Conservation (phyloP, 2,113 vertebrate species). For the Callithrix jacchus region DNA sequence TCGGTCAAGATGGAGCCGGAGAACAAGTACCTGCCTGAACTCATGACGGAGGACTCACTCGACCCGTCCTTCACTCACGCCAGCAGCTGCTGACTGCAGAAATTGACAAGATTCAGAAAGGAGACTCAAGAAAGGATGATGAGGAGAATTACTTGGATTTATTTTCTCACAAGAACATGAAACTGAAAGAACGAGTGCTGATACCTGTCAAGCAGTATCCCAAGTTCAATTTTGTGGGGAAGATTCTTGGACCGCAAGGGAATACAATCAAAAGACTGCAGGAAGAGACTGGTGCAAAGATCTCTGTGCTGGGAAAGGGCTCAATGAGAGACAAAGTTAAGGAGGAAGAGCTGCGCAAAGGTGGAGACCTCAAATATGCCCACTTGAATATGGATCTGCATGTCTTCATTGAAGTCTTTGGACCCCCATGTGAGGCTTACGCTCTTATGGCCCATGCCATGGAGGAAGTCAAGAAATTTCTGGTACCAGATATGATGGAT, state of each 20-base stretch:
- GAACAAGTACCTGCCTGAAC: conserved; percentile 95
- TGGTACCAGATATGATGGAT: conserved; percentile 99
- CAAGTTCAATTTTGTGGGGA: conserved; percentile 99
- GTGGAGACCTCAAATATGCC: conserved; percentile 95
- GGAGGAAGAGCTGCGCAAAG: conserved; percentile 96
- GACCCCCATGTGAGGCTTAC: conserved; percentile 95
- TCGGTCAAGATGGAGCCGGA: conserved; percentile 91
- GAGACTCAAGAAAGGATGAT: conserved; percentile 93
- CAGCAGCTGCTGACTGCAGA: conserved; percentile 91
- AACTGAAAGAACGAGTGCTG: conserved; percentile 96
- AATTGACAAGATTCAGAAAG: conserved; percentile 97
- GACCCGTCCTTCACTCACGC: conserved; percentile 97
- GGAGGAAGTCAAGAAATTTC: conserved; percentile 99
- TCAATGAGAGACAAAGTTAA: conserved; percentile 98
- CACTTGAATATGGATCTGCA: conserved; percentile 96
- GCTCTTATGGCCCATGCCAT: conserved; percentile 97
- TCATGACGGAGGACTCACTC: conserved; percentile 96
- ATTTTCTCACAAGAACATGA: conserved; percentile 98
- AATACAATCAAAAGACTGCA: conserved; percentile 95
- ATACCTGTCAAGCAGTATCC: conserved; percentile 98
- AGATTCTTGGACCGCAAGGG: conserved; percentile 98
- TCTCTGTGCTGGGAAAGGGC: conserved; percentile 96
- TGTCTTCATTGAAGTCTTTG: conserved; percentile 97
- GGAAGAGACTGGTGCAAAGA: conserved; percentile 91
- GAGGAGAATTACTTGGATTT: conserved; percentile 97